Base-by-base conservation (phyloP, 1,140 invertebrate species). In the Scaptomyza hsui region DNA sequence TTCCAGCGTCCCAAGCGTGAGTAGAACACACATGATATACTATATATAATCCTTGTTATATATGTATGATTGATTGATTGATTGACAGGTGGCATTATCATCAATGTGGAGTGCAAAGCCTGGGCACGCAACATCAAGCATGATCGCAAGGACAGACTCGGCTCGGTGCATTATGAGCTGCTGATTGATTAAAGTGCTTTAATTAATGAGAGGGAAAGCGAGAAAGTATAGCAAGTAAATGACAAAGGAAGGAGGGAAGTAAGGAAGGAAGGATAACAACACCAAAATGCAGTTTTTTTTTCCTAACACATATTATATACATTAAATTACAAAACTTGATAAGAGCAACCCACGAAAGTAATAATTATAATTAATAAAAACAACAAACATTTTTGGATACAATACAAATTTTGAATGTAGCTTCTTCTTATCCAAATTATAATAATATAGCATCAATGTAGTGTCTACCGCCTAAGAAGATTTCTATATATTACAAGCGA, bases 81-180 rank as follows among this genome's bases (percentile, higher is more conserved):
- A 94, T 47, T n/a, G n/a, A n/a, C 92, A 95, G 95, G 94, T 78
- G 96, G 96, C 78, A 95, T 97, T 71, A 92, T 98, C 24, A 96
- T 98, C 82, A 97, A 97, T 90, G 94, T 98, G 32, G 96, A 97
- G 89, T 98, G 97, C 92, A 96, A 95, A 89, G 96, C 97, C 5
- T 98, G 96, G 96, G 97, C 97, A 47, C 94, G 94, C 75, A 98
- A 98, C 92, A 97, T 98, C 59, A 92, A 93, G 9, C 96, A 97
- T 80, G 94, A 95, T 90, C 93, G 95, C 57, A 93, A 94, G 81
- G 95, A 97, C n/a, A 93, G 94, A 77, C 92, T 96, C 29, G 97
- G 97, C 18, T 94, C 96, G 26, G 96, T 97, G 13, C 96, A 97
- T 91, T 97, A 98, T 90, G 97, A 98, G 92, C 91, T 98, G 29